Evolutionary conservation across 2,888 invertebrate species (phyloP), one percentile per base, ranked within the genome.

Genomic region (Brenthis daphne): DNA sequence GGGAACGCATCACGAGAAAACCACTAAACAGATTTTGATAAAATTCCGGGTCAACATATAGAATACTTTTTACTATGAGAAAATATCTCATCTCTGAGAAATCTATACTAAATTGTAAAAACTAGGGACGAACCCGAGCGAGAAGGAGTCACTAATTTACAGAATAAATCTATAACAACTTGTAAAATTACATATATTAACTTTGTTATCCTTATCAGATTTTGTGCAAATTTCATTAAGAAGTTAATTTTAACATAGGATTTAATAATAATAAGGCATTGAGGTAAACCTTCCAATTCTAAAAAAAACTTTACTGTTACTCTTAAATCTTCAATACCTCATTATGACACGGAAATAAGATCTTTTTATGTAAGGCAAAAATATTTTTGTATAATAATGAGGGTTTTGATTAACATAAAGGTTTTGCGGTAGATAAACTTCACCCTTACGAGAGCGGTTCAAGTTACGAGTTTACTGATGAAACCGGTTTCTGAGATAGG

Each of bases 391-490:
- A 37, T 61, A 61, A 67, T 55, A 48, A 67, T 58, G 55, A 47
- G 33, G 24, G 54, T 50, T 60, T 61, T 67, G 55, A 67, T 67
- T 61, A 67, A 67, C 61, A 67, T 54, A 57, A 65, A 65, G 65
- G 43, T 53, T 57, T 65, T 57, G 43, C n/a, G 33, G 56, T 14
- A 20, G 14, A 60, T 54, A 33, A 67, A 48, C 33, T 48, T 48
- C 37, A n/a, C 48, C 29, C 54, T 54, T 51, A 60, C 51, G 57
- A 24, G 24, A 24, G 33, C 43, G 51, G 65, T 53, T 43, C 37
- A 65, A 57, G 51, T 60, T 60, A 60, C 0, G 29, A 60, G 33
- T 50, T 20, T 11, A 20, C 13, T 5, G 24, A n/a, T 55, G 0
- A 29, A 29, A 4, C 29, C 29, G 29, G 29, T 29, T 29, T 29